Conservation (phyloP, 2,888 invertebrate genomes). For the Eilema griseolum region DNA sequence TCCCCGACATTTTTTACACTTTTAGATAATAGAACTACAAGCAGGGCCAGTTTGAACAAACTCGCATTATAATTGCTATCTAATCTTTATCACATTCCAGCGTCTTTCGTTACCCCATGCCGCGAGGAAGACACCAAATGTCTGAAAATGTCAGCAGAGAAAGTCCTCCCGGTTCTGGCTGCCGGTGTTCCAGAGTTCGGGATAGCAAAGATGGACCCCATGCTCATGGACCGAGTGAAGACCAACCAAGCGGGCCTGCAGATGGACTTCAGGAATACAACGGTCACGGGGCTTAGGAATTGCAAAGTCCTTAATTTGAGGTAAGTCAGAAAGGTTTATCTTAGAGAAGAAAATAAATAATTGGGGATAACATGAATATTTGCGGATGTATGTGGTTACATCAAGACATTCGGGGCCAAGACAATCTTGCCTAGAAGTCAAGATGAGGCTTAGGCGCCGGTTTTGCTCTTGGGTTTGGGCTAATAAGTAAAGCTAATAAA, state of each 20-base stretch:
- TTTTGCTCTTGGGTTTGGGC: no score
- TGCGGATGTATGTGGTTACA: no score
- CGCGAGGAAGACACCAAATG: constrained; percentile 61
- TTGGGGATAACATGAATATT: no score
- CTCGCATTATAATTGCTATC: background rate
- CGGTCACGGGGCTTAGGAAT: constrained; percentile 69
- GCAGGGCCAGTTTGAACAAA: background rate
- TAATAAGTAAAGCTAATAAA: no score
- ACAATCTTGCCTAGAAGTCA: no score
- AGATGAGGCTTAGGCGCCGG: no score
- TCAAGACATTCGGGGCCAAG: no score
- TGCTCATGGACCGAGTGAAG: constrained; percentile 63
- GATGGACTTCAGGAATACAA: constrained; percentile 74
- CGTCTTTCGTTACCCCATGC: constrained; percentile 71
- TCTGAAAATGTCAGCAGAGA: constrained; percentile 65
- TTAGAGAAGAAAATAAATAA: background rate
- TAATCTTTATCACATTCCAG: constrained; percentile 47
- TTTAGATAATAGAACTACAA: background rate
- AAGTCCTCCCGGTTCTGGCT: constrained; percentile 65
- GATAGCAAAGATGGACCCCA: constrained; percentile 70
- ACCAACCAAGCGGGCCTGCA: constrained; percentile 70
- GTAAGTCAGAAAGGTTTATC: constrained; percentile 56
- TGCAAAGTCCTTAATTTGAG: constrained; percentile 64
- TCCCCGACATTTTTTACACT: no score
- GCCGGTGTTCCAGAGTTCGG: constrained; percentile 69